Conservation (phyloP, 2,888 invertebrate genomes). For the Pheosia gnoma region DNA sequence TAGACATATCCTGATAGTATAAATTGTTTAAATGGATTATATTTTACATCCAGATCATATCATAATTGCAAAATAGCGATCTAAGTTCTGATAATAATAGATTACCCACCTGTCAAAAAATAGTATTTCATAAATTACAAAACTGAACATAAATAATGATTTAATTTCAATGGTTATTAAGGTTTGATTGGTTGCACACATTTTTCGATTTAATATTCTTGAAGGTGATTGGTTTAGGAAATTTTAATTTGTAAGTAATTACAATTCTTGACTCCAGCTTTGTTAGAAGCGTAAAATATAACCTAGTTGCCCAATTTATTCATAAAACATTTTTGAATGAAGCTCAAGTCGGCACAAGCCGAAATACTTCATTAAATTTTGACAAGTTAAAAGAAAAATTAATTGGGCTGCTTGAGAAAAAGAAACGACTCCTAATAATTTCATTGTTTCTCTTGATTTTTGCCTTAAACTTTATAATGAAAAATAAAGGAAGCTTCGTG, state of each 20-base stretch:
- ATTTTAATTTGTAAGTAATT: slow-evolving; percentile 14
- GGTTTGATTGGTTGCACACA: not conserved
- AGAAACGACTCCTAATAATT: slow-evolving; percentile 3
- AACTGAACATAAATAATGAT: no score
- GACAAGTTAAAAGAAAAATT: slow-evolving; percentile 34
- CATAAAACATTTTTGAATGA: slow-evolving; percentile 35
- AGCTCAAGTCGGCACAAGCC: slow-evolving; percentile 7
- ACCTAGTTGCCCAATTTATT: slow-evolving; percentile 38
- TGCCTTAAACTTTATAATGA: not conserved
- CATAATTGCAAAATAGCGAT: no score
- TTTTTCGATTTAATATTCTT: slow-evolving; percentile 7
- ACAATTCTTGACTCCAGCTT: slow-evolving; percentile 9
- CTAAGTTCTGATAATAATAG: no score
- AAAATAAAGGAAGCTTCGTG: not conserved
- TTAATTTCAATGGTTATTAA: no score
- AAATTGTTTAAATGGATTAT: no score
- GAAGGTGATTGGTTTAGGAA: slow-evolving; percentile 9
- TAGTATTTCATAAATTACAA: no score
- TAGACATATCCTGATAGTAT: no score
- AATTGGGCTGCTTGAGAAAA: slow-evolving; percentile 11
- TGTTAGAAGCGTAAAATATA: slow-evolving; percentile 11
- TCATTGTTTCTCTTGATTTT: slow-evolving; percentile 7
- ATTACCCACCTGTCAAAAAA: no score
- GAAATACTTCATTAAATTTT: slow-evolving; percentile 31
- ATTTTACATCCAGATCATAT: no score